Evolutionary conservation across 2,888 invertebrate species (phyloP).

Genomic region (Apotomis capreana): DNA sequence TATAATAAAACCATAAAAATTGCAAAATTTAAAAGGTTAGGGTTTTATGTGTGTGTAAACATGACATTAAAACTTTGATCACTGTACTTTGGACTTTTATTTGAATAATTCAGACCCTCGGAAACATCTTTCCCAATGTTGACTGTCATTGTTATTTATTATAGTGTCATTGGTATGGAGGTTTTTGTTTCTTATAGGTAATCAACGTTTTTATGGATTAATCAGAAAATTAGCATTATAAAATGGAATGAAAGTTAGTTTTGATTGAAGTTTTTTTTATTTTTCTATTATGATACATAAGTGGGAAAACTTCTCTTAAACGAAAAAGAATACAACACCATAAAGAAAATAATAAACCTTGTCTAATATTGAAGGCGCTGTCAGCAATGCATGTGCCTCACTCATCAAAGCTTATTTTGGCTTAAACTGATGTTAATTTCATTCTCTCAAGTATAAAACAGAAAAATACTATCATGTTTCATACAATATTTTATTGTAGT

Average conservation of each 20-base stretch:
- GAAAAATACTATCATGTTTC: neutral
- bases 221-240: too few relatives aligned
- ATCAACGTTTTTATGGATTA: too few relatives aligned
- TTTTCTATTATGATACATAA: too few relatives aligned
- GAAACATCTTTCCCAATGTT: neutral
- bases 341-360: neutral
- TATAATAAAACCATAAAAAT: conserved; percentile 79
- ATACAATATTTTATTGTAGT: neutral
- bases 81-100: conserved; percentile 62
- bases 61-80: conserved; percentile 77
- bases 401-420: neutral
- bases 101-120: conserved; percentile 28
- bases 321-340: neutral
- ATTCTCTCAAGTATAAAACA: neutral
- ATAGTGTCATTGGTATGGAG: too few relatives aligned
- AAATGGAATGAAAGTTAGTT: too few relatives aligned
- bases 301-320: neutral
- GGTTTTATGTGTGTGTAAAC: conserved; percentile 66
- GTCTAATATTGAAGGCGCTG: neutral
- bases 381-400: neutral
- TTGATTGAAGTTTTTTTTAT: too few relatives aligned
- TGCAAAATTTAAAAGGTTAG: conserved; percentile 74
- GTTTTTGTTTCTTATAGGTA: too few relatives aligned
- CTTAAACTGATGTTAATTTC: neutral
- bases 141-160: too few relatives aligned